Evolutionary conservation across 2,797 vertebrate species (phyloP).

Genomic region (Leontocebus nigricollis): DNA sequence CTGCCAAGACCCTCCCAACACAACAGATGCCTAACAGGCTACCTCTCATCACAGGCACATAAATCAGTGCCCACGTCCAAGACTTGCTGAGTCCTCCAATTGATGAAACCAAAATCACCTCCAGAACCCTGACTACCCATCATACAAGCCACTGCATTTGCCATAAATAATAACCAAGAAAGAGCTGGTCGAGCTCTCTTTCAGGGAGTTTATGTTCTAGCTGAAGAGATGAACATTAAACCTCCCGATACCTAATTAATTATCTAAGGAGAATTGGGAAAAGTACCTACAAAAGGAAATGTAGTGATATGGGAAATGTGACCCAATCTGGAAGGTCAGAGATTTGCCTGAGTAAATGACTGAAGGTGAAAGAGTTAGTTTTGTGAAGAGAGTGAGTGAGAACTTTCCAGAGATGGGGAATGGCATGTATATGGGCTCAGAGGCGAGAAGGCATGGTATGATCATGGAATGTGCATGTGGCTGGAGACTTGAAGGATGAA

Average conservation of each 20-base stretch:
- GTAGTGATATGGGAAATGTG: not conserved
- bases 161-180: constrained; percentile 10
- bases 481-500: not conserved
- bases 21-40: not conserved
- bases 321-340: not conserved
- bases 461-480: not conserved
- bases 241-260: not conserved
- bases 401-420: not conserved
- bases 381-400: not conserved
- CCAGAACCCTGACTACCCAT: not conserved
- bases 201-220: not conserved
- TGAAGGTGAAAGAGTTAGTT: not conserved
- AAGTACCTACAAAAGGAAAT: not conserved
- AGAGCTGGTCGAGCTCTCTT: not conserved
- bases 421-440: not conserved
- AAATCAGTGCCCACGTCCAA: not conserved
- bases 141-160: not conserved
- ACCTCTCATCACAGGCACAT: not conserved
- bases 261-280: not conserved
- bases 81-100: not conserved
- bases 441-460: not conserved
- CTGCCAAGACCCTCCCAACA: not conserved
- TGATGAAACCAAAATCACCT: not conserved
- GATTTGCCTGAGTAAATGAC: not conserved
- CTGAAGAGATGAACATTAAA: not conserved